A percentile compares a stretch with the other conserved stretches of the same genome.
These are phyloP conservation scores for Alaudala cheleensis DNA, from an alignment of 2,113 vertebrate species.

Conservation along the genomic window DNA sequence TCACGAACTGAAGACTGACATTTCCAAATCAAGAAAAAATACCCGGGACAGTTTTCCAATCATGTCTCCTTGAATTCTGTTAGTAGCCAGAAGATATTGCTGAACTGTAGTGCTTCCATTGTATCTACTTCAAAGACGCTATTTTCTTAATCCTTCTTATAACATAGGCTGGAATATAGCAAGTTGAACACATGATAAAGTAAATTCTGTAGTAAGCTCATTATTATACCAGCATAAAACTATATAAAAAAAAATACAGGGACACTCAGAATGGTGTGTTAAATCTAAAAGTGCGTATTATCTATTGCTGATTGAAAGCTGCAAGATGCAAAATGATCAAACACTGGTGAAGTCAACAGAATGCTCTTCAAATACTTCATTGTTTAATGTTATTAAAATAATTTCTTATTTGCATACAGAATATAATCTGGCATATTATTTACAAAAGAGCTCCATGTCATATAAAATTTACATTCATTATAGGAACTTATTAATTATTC, in stretches of 20 bases:
- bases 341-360: not conserved
- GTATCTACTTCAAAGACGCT: not conserved
- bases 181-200: not conserved
- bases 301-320: not conserved
- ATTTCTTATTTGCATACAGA: constrained; percentile 58
- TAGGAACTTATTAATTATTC: not conserved
- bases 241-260: not conserved
- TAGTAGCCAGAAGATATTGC: not conserved
- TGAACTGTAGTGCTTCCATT: not conserved
- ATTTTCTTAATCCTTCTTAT: not conserved
- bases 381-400: constrained; percentile 65
- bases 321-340: not conserved
- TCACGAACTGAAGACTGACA: not conserved
- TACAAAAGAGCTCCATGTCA: constrained; percentile 36
- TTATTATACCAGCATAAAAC: not conserved
- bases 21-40: not conserved
- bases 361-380: constrained; percentile 14
- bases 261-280: not conserved
- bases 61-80: not conserved
- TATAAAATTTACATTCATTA: constrained; percentile 55
- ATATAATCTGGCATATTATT: constrained; percentile 23
- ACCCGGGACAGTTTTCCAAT: not conserved
- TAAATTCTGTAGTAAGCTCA: not conserved
- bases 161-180: not conserved
- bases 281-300: not conserved